Conservation (phyloP, 2,888 invertebrate species). For the Sclerodermus sp. region DNA sequence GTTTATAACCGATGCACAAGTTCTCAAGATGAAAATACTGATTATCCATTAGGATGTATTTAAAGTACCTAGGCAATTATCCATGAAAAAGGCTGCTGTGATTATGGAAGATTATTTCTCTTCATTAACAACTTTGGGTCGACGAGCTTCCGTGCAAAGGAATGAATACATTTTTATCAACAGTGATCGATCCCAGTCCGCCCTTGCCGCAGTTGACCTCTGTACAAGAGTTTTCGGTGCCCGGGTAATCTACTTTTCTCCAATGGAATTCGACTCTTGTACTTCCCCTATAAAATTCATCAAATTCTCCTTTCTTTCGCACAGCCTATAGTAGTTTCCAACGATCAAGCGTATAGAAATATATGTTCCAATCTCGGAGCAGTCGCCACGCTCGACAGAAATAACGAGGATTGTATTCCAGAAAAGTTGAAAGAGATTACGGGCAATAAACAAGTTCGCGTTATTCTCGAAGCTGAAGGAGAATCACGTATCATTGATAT, state of each 20-base stretch:
- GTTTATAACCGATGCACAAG: too few species aligned
- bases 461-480: conserved; percentile 13
- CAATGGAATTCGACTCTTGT: neutral
- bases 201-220: conserved; percentile 11
- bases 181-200: conserved; percentile 3
- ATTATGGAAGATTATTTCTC: conserved; percentile 17
- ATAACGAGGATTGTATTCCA: neutral
- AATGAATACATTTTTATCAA: conserved; percentile 14
- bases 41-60: conserved; percentile 12
- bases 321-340: conserved; percentile 11
- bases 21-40: too few species aligned
- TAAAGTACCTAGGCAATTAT: conserved; percentile 7
- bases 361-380: conserved; percentile 11
- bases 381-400: neutral
- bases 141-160: conserved; percentile 5
- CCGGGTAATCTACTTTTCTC: conserved; percentile 5
- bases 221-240: conserved; percentile 10
- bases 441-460: conserved; percentile 6
- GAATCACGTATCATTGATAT: neutral
- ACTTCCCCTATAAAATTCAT: neutral
- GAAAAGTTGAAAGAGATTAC: conserved; percentile 2
- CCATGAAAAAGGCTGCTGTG: conserved; percentile 5
- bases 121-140: conserved; percentile 9
- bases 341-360: neutral
- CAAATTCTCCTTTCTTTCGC: neutral